Evolutionary conservation across 2,888 invertebrate species (phyloP).

Genomic region (Toxonevra muliebris): DNA sequence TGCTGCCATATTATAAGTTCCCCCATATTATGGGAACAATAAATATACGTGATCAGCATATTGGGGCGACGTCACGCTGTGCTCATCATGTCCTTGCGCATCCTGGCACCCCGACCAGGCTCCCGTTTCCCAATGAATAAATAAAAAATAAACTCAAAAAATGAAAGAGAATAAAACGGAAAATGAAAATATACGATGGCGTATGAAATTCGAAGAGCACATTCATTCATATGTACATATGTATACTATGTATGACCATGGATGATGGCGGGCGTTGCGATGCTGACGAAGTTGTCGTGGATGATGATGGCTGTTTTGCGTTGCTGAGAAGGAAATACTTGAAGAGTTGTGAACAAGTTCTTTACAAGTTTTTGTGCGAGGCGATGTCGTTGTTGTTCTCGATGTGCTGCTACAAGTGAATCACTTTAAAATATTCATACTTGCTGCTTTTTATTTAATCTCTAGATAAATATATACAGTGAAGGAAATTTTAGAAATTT

Average conservation of each 20-base stretch:
- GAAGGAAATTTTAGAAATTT: too few species aligned
- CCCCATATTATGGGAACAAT: slow-evolving; percentile 64
- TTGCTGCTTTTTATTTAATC: too few species aligned
- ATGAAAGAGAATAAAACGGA: background rate
- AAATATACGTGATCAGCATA: slow-evolving; percentile 64
- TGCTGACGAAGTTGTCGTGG: background rate
- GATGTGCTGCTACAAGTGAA: background rate
- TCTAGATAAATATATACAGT: too few species aligned
- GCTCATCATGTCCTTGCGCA: slow-evolving; percentile 40
- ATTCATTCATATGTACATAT: background rate
- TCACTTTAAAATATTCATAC: background rate
- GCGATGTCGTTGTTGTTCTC: background rate
- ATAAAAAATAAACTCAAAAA: background rate
- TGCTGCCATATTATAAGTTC: slow-evolving; percentile 39
- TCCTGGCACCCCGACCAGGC: slow-evolving; percentile 27
- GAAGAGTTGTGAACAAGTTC: slow-evolving; percentile 39
- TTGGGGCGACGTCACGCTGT: slow-evolving; percentile 47
- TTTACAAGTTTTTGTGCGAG: slow-evolving; percentile 18
- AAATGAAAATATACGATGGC: too few species aligned
- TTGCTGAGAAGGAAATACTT: slow-evolving; percentile 41
- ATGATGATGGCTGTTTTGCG: background rate
- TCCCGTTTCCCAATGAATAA: slow-evolving; percentile 9
- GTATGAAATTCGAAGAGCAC: background rate
- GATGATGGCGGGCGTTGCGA: background rate
- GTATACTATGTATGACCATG: background rate